A percentile compares a stretch with the other conserved stretches of the same genome.
phyloP scores from a whole-genome alignment of 1,140 invertebrate genomes.

The Nomia melanderi region DNA sequence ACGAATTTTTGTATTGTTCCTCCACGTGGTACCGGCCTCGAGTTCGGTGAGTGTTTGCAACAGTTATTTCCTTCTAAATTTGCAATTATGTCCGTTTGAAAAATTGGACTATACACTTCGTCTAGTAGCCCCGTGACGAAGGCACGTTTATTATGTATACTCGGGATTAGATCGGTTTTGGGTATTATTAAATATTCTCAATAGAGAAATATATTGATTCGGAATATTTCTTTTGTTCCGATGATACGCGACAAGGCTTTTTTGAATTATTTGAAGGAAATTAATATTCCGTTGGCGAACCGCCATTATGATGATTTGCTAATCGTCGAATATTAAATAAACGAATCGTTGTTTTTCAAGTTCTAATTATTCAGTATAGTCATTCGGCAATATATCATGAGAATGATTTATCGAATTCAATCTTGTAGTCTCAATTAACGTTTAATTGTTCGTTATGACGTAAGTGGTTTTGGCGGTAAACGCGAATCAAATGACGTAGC shows the following conservation, averaged over 20 bases:
- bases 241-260: background rate
- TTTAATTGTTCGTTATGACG: background rate
- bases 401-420: background rate
- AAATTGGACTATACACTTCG: background rate
- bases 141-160: too few species aligned
- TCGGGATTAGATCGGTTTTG: too few species aligned
- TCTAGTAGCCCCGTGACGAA: too few species aligned
- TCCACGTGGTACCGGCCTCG: too few species aligned
- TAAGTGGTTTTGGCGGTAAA: background rate
- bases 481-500: background rate
- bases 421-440: background rate
- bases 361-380: background rate
- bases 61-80: background rate
- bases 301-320: background rate
- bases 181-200: background rate
- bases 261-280: constrained; percentile 1
- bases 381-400: too few species aligned
- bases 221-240: background rate
- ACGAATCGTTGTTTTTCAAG: background rate
- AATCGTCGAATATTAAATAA: background rate
- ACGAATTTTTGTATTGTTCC: background rate
- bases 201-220: background rate
- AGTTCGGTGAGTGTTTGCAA: background rate
- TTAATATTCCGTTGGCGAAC: constrained; percentile 2
- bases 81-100: background rate